Base-by-base conservation (phyloP, 1,140 invertebrate species). In the Drosophila trapezifrons region DNA sequence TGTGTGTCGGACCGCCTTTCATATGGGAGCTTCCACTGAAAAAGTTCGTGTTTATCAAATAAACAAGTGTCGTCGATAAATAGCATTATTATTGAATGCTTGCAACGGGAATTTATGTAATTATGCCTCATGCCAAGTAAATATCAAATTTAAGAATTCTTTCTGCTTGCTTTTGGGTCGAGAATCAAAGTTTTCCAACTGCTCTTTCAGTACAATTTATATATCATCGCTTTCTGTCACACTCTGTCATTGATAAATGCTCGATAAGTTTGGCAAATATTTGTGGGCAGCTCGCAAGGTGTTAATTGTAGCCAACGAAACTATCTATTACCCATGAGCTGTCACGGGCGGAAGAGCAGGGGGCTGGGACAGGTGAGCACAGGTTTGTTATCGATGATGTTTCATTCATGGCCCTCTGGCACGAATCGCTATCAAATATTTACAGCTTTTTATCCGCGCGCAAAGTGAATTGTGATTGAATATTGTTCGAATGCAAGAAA, bases 191-290 rank as follows among this genome's bases (percentile, higher is more conserved):
- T 32, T 52, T 51, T 35, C 20, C 12, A 52, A 52, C 29, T 20
- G 7, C 18, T 35, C 8, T 52, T 51, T 20, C 29, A 15, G 20
- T 52, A 9, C 29, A 20, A 51, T 52, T 52, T 10, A 22, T 22
- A 38, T 59, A 56, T 65, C 51, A 17, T 37, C 59, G 52, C 37
- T 17, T 55, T 70, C 42, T 76, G 37, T 86, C 78, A 67, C 76
- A 81, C 52, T 76, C 49, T 81, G 78, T 82, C 66, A 74, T 69
- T 87, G 82, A 86, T 87, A 86, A 86, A 70, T 72, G 40, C 40
- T 69, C 75, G 82, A 86, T 87, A 86, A 87, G 82, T 82, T 70
- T 72, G 43, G 76, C 76, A 86, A 86, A 87, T 86, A 86, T 86
- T 86, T 87, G 83, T 87, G 59, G 46, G 79, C 38, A 76, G 80